Base-by-base conservation (phyloP, 2,113 vertebrate genomes). In the Tychaedon coryphoeus region DNA sequence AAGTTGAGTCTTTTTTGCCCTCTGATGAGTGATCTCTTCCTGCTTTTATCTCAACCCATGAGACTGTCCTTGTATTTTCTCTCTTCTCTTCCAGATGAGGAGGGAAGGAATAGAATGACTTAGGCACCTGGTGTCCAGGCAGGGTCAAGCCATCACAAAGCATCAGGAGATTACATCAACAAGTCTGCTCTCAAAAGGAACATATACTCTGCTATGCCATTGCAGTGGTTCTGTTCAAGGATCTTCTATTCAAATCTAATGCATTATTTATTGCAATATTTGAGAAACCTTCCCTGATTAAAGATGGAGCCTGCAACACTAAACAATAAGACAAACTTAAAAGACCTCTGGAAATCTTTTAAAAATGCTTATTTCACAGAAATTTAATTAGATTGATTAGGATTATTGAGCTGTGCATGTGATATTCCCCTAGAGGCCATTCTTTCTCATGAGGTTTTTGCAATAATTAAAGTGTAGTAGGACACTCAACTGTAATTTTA, bases 301-400 rank as follows among this genome's bases (percentile, higher is more conserved):
- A 79, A 92, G 72, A 58, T 34, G 20, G 69, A 61, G 5, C 33
- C 47, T 36, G 31, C 47, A 80, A 81, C 17, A 22, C 51, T 90
- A 71, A 86, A 94, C 62, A 94, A 62, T 36, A 86, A 73, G 51
- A 43, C 26, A 91, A 84, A 84, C 7, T 77, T 56, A 58, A 19
- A 0, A 0, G 20, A 78, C 40, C 14, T 62, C n/a, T 8, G 1
- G 31, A 93, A 94, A 65, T 58, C 19, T 89, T 88, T 70, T 42
- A 4, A 71, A 90, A 96, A 81, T 80, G 79, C 69, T 81, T 92
- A 43, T 91, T 95, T 91, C 15, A 62, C 83, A 88, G 64, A 92
- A 94, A 62, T 80, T 33, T 79, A 83, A 88, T 93, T 83, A 88
- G 54, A 92, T 94, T 91, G 79, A 70, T 94, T 78, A 64, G 43